These are phyloP conservation scores for Ormia ochracea DNA, from an alignment of 2,888 invertebrate genomes.

Conservation along the genomic window DNA sequence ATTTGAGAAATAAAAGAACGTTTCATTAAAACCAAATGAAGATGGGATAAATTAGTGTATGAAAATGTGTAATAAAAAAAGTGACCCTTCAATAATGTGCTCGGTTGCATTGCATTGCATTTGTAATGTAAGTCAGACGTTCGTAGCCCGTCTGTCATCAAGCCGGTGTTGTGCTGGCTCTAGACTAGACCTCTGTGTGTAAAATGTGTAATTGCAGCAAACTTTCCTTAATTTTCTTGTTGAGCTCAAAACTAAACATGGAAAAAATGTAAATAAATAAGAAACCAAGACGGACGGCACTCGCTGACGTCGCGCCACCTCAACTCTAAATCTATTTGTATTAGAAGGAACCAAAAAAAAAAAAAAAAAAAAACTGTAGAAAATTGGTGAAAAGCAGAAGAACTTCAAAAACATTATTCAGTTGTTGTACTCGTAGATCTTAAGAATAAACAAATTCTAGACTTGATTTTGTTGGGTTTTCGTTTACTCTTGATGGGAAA, in stretches of 20 bases:
- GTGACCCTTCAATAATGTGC: conserved; percentile 39
- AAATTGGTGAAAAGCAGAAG: conserved; percentile 43
- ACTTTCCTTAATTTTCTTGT: conserved; percentile 60
- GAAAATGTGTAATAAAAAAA: conserved; percentile 32
- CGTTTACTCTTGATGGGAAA: conserved; percentile 38
- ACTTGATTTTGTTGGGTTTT: conserved; percentile 46
- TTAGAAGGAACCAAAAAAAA: too few relatives aligned
- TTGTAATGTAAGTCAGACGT: conserved; percentile 30
- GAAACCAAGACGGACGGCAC: conserved; percentile 32
- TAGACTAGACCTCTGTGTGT: conserved; percentile 28
- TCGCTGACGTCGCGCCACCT: conserved; percentile 51
- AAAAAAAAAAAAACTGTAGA: conserved; percentile 3
- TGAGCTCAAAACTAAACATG: conserved; percentile 17
- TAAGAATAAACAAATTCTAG: conserved; percentile 18
- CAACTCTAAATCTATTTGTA: conserved; percentile 6
- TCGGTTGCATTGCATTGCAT: conserved; percentile 24
- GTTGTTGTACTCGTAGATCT: conserved; percentile 44
- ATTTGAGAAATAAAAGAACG: background rate
- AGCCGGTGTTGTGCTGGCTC: conserved; percentile 11
- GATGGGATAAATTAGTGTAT: conserved; percentile 11
- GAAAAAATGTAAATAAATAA: too few relatives aligned
- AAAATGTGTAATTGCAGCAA: conserved; percentile 46
- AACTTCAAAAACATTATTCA: conserved; percentile 24
- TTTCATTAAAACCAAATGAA: conserved; percentile 28
- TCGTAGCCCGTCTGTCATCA: background rate